These are phyloP conservation scores for Mormyrops boulengeri DNA, from an alignment of 2,797 vertebrate species.

Conservation along the genomic window DNA sequence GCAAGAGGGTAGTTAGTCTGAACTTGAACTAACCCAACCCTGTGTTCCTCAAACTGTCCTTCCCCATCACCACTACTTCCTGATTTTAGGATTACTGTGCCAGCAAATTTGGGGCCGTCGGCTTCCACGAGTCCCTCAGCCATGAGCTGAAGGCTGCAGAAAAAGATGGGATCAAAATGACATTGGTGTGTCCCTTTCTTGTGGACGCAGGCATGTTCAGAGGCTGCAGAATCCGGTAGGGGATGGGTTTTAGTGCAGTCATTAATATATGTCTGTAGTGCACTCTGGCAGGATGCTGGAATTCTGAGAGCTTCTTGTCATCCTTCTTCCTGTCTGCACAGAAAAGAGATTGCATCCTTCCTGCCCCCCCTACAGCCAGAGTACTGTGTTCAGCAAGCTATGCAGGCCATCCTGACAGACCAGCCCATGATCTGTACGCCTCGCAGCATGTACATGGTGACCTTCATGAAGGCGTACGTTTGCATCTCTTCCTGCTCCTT, in stretches of 20 bases:
- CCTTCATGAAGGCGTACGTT: constrained; percentile 82
- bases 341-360: constrained; percentile 78
- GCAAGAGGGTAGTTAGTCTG: background rate
- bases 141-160: constrained; percentile 80
- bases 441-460: constrained; percentile 77
- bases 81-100: constrained; percentile 77
- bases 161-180: constrained; percentile 82
- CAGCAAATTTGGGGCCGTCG: constrained; percentile 81
- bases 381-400: constrained; percentile 77
- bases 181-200: constrained; percentile 78
- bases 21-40: background rate
- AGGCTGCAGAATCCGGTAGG: constrained; percentile 77
- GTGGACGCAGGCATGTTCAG: constrained; percentile 80
- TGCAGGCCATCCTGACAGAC: constrained; percentile 80
- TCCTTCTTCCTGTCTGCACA: constrained; percentile 37
- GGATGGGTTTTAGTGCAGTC: constrained; percentile 43
- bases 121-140: constrained; percentile 81
- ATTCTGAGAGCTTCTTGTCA: background rate
- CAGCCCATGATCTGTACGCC: constrained; percentile 83
- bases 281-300: background rate
- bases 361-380: constrained; percentile 76
- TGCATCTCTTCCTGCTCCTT: background rate
- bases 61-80: background rate
- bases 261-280: background rate
- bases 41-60: background rate